These are phyloP conservation scores for Phrynosoma blainvillii DNA, from an alignment of 2,113 vertebrate species.

Conservation along the genomic window DNA sequence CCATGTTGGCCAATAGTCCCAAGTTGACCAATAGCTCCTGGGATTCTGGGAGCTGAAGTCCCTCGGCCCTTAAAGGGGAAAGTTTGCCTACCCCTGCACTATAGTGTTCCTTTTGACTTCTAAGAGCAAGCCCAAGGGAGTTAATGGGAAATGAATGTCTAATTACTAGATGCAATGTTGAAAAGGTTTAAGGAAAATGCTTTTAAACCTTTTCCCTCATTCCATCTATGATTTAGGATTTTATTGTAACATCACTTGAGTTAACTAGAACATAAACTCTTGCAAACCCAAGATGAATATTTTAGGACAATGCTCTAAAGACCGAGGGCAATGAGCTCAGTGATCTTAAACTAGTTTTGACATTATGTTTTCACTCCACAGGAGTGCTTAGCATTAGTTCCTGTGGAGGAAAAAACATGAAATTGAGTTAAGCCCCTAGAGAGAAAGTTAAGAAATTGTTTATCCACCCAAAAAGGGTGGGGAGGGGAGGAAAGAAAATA, in stretches of 20 bases:
- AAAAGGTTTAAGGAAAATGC: background rate
- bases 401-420: background rate
- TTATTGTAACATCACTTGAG: background rate
- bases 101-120: background rate
- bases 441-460: constrained; percentile 22
- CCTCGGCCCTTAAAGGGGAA: too few relatives aligned
- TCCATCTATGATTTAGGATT: background rate
- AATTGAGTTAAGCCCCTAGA: background rate
- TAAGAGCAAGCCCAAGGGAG: background rate
- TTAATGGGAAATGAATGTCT: background rate
- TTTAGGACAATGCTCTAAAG: background rate
- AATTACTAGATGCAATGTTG: background rate
- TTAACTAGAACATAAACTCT: background rate
- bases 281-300: background rate
- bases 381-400: background rate
- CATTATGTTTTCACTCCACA: background rate
- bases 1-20: too few relatives aligned
- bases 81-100: too few relatives aligned
- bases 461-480: background rate
- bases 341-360: background rate
- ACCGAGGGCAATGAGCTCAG: background rate
- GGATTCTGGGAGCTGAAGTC: too few relatives aligned
- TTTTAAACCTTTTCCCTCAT: background rate
- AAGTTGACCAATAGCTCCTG: too few relatives aligned
- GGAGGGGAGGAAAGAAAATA: background rate